These are phyloP conservation scores for Anastrepha ludens DNA, from an alignment of 1,140 invertebrate genomes.

Conservation along the genomic window DNA sequence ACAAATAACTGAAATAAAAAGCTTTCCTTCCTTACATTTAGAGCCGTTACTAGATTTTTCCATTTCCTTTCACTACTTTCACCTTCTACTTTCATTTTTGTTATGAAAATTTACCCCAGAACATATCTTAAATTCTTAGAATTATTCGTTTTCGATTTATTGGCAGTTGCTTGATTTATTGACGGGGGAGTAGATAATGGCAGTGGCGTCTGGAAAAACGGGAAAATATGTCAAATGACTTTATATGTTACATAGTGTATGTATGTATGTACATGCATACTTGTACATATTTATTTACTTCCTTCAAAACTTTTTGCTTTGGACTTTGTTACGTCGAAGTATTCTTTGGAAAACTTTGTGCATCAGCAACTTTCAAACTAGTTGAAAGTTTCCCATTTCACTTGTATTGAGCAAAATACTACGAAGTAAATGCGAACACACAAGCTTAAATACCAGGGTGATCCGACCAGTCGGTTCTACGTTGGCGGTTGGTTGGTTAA, in stretches of 20 bases:
- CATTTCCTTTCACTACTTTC: too few relatives aligned
- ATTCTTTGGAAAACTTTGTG: background rate
- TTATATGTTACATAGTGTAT: background rate
- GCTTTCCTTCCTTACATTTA: background rate
- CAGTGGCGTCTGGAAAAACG: background rate
- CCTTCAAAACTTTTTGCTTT: background rate
- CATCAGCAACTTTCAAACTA: background rate
- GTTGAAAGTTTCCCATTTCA: background rate
- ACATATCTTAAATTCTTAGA: background rate
- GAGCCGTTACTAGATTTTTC: background rate
- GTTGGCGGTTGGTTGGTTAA: too few relatives aligned
- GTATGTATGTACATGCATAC: too few relatives aligned
- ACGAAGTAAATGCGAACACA: too few relatives aligned
- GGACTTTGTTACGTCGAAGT: background rate
- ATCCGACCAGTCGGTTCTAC: too few relatives aligned
- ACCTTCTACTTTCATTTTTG: too few relatives aligned
- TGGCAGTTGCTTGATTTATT: background rate
- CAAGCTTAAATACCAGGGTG: too few relatives aligned
- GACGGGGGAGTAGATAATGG: background rate
- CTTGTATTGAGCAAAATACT: background rate
- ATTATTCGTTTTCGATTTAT: slow-evolving; percentile 1
- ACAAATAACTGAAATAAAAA: background rate
- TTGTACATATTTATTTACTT: background rate
- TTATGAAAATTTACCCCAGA: background rate
- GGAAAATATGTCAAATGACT: background rate